Evolutionary conservation across 1,140 invertebrate genomes (phyloP), one percentile per base, ranked within the genome.

Genomic region (Pectinophora gossypiella): DNA sequence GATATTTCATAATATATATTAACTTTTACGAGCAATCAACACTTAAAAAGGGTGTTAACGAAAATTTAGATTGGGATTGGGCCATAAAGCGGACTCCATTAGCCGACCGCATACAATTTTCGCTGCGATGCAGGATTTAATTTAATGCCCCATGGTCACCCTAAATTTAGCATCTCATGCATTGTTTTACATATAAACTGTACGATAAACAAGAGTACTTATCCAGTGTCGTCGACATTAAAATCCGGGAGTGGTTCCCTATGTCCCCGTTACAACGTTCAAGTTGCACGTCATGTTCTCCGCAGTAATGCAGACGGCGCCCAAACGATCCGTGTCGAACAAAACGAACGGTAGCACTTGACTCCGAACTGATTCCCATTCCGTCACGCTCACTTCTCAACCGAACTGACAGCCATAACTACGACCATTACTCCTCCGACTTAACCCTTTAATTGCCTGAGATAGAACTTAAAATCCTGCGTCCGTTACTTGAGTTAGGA

Each of bases 301-400:
- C 27, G n/a, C 35, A 36, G 44, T 42, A 48, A 54, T 44, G 32
- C 51, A 44, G 49, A 32, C 27, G n/a, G 27, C 27, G 6, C 27
- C 32, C 19, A 48, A 51, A 65, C 57, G 59, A 61, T 60, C 70
- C 58, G 27, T 32, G 27, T 32, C 27, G 27, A 32, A 32, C 27
- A 59, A 52, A 51, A 54, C 62, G 52, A 65, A 66, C 70, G 61
- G 64, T 61, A 65, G 70, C 67, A 59, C 57, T 61, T 54, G 56
- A 50, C 59, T 62, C 23, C 45, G 56, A 48, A 69, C 63, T 65
- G 62, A 61, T 61, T 61, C 54, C 51, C 68, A 71, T 71, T 64
- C 61, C 59, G 59, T 63, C 68, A 68, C 68, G 62, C 58, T 45
- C 27, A n/a, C n/a, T n/a, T n/a, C n/a, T 32, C 27, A 9, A 32